Conservation (phyloP, 2,113 vertebrate species). For the Notarius quadriscutis region DNA sequence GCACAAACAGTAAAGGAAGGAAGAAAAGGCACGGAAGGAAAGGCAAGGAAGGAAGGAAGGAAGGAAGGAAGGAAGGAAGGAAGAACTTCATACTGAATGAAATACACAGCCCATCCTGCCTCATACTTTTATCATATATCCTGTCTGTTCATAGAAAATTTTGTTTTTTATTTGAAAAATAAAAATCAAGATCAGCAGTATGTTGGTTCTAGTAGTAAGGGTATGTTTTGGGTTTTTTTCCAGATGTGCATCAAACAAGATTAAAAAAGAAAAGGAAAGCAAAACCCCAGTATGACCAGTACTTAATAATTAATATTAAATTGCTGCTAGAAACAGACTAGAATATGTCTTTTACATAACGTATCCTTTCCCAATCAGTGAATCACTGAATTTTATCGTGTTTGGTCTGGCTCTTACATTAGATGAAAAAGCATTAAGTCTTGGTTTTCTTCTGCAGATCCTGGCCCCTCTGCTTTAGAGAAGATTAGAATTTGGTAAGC, state of each 20-base stretch:
- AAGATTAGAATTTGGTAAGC: background rate
- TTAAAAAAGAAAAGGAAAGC: background rate
- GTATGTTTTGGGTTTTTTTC: no score
- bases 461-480: background rate
- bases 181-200: background rate
- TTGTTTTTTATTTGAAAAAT: no score
- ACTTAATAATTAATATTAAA: background rate
- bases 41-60: background rate
- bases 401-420: background rate
- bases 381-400: background rate
- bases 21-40: background rate
- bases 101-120: background rate
- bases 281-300: background rate
- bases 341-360: background rate
- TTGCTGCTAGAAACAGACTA: background rate
- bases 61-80: background rate
- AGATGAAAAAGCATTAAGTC: background rate
- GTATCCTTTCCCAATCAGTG: background rate
- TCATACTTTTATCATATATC: background rate
- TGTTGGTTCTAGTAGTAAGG: background rate
- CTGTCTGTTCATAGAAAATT: background rate
- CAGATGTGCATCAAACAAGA: background rate
- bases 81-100: background rate
- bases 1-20: background rate
- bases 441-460: no score